These are phyloP conservation scores for Palloptera scutellata DNA, from an alignment of 2,888 invertebrate species.

Conservation along the genomic window DNA sequence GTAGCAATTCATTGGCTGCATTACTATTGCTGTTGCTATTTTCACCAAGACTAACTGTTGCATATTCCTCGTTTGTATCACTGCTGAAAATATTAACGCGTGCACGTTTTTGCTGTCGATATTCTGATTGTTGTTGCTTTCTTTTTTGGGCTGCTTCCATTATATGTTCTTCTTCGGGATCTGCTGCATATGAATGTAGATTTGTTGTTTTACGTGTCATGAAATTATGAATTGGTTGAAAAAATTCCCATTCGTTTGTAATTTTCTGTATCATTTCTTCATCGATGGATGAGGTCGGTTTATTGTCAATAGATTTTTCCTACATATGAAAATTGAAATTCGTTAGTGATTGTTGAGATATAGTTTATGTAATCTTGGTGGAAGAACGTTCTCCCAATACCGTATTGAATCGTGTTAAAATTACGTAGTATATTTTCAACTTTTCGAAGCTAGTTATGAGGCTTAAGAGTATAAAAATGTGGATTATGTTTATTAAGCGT, in stretches of 20 bases:
- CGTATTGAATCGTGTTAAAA: too few relatives aligned
- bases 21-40: too few relatives aligned
- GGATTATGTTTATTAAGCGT: too few relatives aligned
- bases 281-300: constrained; percentile 38
- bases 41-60: too few relatives aligned
- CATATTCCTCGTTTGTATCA: constrained; percentile 43
- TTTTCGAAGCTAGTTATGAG: too few relatives aligned
- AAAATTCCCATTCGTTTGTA: constrained; percentile 60
- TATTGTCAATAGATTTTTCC: constrained; percentile 43
- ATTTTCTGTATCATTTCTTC: constrained; percentile 44
- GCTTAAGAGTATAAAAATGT: too few relatives aligned
- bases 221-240: constrained; percentile 55
- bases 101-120: constrained; percentile 18
- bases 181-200: constrained; percentile 56
- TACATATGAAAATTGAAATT: constrained; percentile 24
- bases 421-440: too few relatives aligned
- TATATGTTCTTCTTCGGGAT: constrained; percentile 20
- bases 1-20: neutral
- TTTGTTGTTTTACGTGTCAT: constrained; percentile 60
- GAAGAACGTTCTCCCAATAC: too few relatives aligned
- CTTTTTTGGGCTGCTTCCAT: neutral
- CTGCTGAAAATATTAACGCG: constrained; percentile 37
- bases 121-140: constrained; percentile 8
- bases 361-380: neutral
- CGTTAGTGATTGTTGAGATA: neutral